Conservation (phyloP, 2,888 invertebrate genomes). For the Lamellibrachia satsuma region DNA sequence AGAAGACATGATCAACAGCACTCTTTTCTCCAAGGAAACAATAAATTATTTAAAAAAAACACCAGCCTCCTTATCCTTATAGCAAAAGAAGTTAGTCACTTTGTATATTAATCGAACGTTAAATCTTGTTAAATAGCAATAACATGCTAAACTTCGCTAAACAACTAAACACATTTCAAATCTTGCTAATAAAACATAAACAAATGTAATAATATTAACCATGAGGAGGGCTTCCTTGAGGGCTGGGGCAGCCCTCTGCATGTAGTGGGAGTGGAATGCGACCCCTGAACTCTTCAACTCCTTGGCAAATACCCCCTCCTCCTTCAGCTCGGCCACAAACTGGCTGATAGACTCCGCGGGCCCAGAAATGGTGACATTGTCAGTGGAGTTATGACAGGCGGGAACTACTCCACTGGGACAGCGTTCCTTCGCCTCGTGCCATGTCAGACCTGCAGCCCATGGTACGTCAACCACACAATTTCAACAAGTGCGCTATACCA, state of each 20-base stretch:
- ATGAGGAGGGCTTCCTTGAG: conserved; percentile 57
- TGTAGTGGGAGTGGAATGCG: conserved; percentile 65
- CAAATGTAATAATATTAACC: conserved; percentile 40
- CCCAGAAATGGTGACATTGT: conserved; percentile 89
- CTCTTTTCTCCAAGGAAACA: too few relatives aligned
- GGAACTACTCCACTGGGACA: conserved; percentile 64
- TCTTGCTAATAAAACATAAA: neutral
- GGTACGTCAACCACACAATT: neutral
- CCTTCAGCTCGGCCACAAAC: conserved; percentile 61
- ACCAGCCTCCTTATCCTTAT: too few relatives aligned
- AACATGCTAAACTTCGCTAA: neutral
- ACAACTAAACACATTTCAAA: neutral
- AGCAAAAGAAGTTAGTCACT: too few relatives aligned
- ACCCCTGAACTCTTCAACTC: conserved; percentile 64
- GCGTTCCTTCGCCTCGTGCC: conserved; percentile 60
- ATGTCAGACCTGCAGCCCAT: conserved; percentile 56
- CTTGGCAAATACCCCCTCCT: conserved; percentile 61
- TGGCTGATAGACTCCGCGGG: conserved; percentile 70
- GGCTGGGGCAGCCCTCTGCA: conserved; percentile 60
- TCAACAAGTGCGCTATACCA: too few relatives aligned
- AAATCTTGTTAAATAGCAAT: too few relatives aligned
- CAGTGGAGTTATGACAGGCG: conserved; percentile 91
- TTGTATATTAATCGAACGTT: too few relatives aligned
- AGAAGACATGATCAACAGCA: too few relatives aligned
- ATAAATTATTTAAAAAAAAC: too few relatives aligned